Conservation (phyloP, 2,113 vertebrate species). For the Tetrax tetrax region DNA sequence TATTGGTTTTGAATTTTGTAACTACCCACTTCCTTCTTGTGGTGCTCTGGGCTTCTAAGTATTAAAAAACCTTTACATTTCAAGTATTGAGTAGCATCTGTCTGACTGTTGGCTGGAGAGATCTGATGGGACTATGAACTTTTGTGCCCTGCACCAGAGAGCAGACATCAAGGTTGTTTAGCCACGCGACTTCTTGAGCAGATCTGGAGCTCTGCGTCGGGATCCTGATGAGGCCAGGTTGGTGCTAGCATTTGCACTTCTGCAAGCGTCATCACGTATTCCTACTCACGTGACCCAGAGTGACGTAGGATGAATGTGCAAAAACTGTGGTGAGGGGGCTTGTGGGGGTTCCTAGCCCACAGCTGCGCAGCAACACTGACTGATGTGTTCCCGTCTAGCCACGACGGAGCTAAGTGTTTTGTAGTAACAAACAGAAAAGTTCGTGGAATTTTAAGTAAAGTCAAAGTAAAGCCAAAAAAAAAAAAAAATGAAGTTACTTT, state of each 20-base stretch:
- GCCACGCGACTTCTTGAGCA: background rate
- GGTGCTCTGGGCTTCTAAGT: background rate
- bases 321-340: background rate
- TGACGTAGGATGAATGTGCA: background rate
- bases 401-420: background rate
- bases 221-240: background rate
- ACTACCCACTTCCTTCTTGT: background rate
- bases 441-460: background rate
- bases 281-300: background rate
- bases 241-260: background rate
- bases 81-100: rapidly evolving
- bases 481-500: background rate
- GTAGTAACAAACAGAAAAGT: background rate
- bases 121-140: background rate
- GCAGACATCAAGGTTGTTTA: background rate
- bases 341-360: background rate
- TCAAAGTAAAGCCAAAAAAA: background rate
- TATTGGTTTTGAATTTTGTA: background rate
- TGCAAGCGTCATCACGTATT: background rate
- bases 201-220: rapidly evolving
- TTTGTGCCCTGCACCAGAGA: background rate
- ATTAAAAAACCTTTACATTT: background rate
- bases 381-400: background rate
- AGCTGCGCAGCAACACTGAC: background rate
- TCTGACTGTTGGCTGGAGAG: background rate